Percentiles rank a stretch among this genome's conserved stretches.
Evolutionary conservation across 2,888 invertebrate species (phyloP).

Genomic region (Abrostola triplasia): DNA sequence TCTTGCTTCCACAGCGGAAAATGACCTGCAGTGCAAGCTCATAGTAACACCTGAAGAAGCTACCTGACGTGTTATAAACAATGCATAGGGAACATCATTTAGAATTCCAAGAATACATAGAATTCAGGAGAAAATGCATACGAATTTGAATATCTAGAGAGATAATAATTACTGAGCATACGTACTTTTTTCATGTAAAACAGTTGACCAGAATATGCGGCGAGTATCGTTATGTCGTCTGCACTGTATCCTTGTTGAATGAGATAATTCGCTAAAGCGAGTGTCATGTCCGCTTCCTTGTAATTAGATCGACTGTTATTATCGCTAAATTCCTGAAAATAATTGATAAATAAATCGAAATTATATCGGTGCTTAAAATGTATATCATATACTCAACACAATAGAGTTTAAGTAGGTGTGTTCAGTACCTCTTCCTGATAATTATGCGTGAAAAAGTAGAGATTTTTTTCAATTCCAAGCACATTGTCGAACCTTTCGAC

Average conservation of each 20-base stretch:
- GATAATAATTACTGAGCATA: background rate
- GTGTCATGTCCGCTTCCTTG: conserved; percentile 89
- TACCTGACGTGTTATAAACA: too few species aligned
- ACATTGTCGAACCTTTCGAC: conserved; percentile 89
- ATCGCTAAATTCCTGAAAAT: conserved; percentile 69
- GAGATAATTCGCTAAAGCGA: conserved; percentile 89
- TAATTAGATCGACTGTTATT: conserved; percentile 87
- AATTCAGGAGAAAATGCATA: background rate
- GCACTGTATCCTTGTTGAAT: conserved; percentile 90
- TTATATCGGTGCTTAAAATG: background rate
- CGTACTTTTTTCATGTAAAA: conserved; percentile 87
- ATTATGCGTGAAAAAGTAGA: conserved; percentile 92
- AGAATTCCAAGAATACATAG: too few species aligned
- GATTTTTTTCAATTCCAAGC: conserved; percentile 87
- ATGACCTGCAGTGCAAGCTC: too few species aligned
- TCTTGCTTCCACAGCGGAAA: too few species aligned
- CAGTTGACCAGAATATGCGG: conserved; percentile 92
- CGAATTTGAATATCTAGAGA: background rate
- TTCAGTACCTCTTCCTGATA: conserved; percentile 83
- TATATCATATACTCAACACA: too few species aligned
- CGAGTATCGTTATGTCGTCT: conserved; percentile 91
- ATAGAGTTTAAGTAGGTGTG: background rate
- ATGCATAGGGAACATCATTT: too few species aligned
- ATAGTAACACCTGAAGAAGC: too few species aligned
- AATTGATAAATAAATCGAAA: background rate